Evolutionary conservation across 2,113 vertebrate genomes (phyloP).

Genomic region (Psammodynastes pulverulentus): DNA sequence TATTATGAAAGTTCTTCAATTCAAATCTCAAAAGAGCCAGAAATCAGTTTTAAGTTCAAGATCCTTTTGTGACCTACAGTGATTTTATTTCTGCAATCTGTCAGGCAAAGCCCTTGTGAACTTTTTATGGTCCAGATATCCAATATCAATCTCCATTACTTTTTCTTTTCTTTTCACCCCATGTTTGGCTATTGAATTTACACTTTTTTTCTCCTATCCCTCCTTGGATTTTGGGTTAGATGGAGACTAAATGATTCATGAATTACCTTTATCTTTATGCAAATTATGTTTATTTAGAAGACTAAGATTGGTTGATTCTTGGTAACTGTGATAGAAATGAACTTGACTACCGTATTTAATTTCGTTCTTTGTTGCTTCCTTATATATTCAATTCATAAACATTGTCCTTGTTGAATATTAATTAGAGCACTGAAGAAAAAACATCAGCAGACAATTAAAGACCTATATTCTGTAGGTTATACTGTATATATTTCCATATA

Average conservation of each 20-base stretch:
- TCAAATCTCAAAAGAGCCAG: neutral
- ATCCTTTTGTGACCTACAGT: slow-evolving; percentile 19
- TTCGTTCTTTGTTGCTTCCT: neutral
- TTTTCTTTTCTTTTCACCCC: neutral
- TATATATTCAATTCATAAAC: neutral
- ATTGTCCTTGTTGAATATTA: neutral
- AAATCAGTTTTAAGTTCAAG: slow-evolving; percentile 18
- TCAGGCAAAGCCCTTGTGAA: neutral
- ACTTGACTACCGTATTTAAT: no score
- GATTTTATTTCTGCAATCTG: slow-evolving; percentile 20
- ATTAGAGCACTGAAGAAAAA: neutral
- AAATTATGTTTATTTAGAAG: neutral
- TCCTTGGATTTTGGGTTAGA: neutral
- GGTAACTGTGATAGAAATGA: neutral
- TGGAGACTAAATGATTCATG: neutral
- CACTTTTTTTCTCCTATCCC: neutral
- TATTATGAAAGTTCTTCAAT: neutral
- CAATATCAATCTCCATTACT: neutral
- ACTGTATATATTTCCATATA: neutral
- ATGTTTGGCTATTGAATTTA: neutral
- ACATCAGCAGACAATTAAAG: neutral
- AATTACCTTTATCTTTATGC: neutral
- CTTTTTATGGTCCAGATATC: neutral
- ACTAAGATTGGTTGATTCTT: neutral
- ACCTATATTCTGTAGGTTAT: neutral